Conservation (phyloP, 2,113 vertebrate genomes). For the Myrmophylax atrothorax region DNA sequence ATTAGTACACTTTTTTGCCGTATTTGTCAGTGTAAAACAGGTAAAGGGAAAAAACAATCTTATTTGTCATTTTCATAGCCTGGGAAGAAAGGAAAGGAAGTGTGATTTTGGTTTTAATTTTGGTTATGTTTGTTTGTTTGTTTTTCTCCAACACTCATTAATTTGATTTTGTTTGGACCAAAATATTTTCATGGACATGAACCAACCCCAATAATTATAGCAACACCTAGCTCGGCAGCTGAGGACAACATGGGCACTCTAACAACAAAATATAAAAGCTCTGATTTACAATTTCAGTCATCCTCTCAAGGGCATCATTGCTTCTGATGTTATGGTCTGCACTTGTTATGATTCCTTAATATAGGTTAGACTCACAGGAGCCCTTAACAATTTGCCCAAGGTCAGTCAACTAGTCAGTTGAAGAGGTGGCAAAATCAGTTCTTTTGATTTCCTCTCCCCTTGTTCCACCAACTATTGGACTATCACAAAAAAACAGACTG, state of each 20-base stretch:
- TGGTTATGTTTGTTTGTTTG: not conserved
- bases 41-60: not conserved
- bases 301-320: not conserved
- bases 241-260: not conserved
- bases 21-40: not conserved
- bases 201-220: not conserved
- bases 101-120: not conserved
- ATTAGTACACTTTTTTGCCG: not conserved
- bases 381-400: not conserved
- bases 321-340: not conserved
- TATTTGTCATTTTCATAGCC: not conserved
- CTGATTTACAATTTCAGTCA: not conserved
- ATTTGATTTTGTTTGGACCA: not conserved
- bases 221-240: not conserved
- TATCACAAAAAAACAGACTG: not conserved
- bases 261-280: not conserved
- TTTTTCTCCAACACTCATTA: not conserved
- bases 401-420: conserved; percentile 19
- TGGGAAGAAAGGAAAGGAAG: not conserved
- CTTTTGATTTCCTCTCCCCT: conserved; percentile 13
- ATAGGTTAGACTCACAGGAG: not conserved
- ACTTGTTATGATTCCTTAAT: not conserved
- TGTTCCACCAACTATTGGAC: not conserved
- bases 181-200: not conserved
- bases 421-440: conserved; percentile 27